These are phyloP conservation scores for Camelus bactrianus DNA, from an alignment of 2,113 vertebrate species.

Conservation along the genomic window DNA sequence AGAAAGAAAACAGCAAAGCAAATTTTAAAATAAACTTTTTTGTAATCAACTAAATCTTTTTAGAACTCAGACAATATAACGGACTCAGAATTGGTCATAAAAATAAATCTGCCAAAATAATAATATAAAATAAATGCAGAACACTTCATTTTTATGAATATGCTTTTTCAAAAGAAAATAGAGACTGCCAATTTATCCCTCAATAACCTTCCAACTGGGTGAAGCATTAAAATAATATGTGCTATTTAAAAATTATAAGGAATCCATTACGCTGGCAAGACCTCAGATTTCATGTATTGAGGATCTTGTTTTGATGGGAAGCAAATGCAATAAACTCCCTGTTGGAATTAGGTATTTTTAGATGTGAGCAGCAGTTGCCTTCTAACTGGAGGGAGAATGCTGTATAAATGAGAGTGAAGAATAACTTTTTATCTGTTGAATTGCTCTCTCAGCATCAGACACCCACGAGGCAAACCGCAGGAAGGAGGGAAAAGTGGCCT, in stretches of 20 bases:
- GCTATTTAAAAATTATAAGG: slow-evolving; percentile 67
- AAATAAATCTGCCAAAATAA: slow-evolving; percentile 59
- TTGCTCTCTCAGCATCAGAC: background rate
- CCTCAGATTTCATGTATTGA: slow-evolving; percentile 44
- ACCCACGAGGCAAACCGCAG: background rate
- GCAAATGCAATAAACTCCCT: slow-evolving; percentile 43
- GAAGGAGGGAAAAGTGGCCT: background rate
- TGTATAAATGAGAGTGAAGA: background rate
- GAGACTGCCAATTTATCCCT: slow-evolving; percentile 60
- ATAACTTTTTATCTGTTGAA: background rate
- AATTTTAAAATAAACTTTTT: slow-evolving; percentile 55
- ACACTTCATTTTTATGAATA: slow-evolving; percentile 53
- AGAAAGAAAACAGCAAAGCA: slow-evolving; percentile 13
- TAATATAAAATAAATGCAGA: slow-evolving; percentile 47
- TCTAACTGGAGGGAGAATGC: background rate
- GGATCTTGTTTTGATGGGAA: slow-evolving; percentile 54
- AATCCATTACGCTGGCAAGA: slow-evolving; percentile 58
- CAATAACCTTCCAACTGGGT: slow-evolving; percentile 48
- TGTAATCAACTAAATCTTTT: slow-evolving; percentile 10
- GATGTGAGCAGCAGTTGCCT: slow-evolving; percentile 13
- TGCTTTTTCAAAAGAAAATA: slow-evolving; percentile 66
- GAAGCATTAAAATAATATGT: slow-evolving; percentile 70
- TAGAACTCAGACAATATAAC: slow-evolving; percentile 50
- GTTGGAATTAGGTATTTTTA: background rate
- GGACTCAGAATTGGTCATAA: slow-evolving; percentile 43